Evolutionary conservation across 2,113 vertebrate genomes (phyloP).

Genomic region (Lathamus discolor): DNA sequence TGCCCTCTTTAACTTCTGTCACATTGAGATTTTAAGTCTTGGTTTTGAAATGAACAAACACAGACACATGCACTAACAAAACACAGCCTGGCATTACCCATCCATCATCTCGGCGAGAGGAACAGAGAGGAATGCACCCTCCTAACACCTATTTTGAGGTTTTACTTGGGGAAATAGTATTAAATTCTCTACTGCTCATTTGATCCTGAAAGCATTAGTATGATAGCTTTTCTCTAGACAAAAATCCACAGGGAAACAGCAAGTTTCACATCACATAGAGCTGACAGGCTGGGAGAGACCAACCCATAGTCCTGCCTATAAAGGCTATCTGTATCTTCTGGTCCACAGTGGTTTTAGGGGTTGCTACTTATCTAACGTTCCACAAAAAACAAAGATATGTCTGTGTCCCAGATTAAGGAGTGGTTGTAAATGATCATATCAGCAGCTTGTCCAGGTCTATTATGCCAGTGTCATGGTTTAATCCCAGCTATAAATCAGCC

Average conservation of each 20-base stretch:
- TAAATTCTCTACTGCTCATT: neutral
- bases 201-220: neutral
- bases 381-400: neutral
- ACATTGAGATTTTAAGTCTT: neutral
- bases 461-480: neutral
- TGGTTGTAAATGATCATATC: neutral
- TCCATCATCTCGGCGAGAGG: neutral
- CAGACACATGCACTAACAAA: neutral
- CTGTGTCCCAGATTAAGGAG: neutral
- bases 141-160: neutral
- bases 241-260: neutral
- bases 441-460: neutral
- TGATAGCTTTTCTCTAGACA: neutral
- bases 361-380: neutral
- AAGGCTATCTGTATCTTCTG: neutral
- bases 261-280: neutral
- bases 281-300: neutral
- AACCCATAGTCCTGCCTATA: neutral
- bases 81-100: neutral
- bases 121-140: neutral
- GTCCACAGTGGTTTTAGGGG: neutral
- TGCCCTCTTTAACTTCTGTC: neutral
- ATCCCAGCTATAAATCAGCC: too few relatives aligned
- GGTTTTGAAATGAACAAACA: neutral
- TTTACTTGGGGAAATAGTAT: neutral